These are phyloP conservation scores for Odocoileus virginianus DNA, from an alignment of 2,113 vertebrate genomes.

Conservation along the genomic window DNA sequence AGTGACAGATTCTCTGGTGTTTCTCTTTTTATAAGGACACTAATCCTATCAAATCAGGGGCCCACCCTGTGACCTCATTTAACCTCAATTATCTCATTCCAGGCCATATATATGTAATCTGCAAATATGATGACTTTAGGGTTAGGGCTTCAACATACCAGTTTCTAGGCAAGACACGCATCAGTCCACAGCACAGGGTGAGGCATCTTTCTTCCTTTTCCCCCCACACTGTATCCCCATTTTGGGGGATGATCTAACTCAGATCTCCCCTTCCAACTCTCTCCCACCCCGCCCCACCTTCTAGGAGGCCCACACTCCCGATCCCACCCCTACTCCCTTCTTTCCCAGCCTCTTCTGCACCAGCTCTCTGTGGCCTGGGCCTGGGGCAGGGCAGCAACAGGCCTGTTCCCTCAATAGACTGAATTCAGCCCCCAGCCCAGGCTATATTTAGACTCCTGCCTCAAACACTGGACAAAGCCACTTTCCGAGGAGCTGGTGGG, in stretches of 20 bases:
- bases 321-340: background rate
- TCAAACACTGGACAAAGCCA: slow-evolving; percentile 72
- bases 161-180: background rate
- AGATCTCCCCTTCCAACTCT: background rate
- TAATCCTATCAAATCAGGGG: background rate
- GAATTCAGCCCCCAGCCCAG: slow-evolving; percentile 65
- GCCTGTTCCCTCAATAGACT: slow-evolving; percentile 57
- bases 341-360: background rate
- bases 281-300: background rate
- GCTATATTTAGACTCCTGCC: slow-evolving; percentile 65
- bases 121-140: background rate
- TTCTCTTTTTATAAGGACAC: background rate
- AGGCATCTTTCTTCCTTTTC: background rate
- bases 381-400: background rate
- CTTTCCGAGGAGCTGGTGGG: slow-evolving; percentile 50
- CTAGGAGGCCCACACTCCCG: background rate
- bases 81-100: background rate
- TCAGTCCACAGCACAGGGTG: background rate
- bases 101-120: background rate
- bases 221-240: background rate
- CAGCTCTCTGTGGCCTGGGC: background rate
- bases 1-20: too few relatives aligned
- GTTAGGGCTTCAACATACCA: background rate
- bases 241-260: background rate
- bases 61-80: background rate